Evolutionary conservation across 2,797 vertebrate genomes (phyloP), one percentile per base, ranked within the genome.

Genomic region (Coregonus ussuriensis): DNA sequence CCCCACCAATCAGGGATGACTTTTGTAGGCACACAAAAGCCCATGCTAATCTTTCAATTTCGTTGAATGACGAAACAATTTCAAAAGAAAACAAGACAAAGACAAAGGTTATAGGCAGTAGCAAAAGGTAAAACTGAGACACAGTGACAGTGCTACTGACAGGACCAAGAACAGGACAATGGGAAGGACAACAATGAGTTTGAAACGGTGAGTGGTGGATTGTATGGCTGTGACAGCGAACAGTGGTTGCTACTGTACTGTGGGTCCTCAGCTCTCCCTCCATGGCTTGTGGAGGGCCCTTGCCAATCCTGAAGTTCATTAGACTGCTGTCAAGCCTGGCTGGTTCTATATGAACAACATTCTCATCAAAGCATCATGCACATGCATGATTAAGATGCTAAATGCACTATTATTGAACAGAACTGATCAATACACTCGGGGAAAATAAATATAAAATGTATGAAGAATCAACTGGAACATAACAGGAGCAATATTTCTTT

Each of bases 21-120:
- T 88, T 91, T 89, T 89, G 86, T 90, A 87, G 88, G 86, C 89
- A 89, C 89, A 91, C 85, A 83, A 92, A 92, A 91, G 89, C 89
- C 87, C 84, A 77, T 83, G 91, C 90, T 92, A 91, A 92, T 93
- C 91, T 90, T 91, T 91, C 90, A 90, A 86, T 94, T 93, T 92
- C 82, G 86, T 77, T 76, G 77, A 81, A 87, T 83, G 88, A 89
- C 84, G 88, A 91, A 91, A 91, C 89, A 89, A 91, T 92, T 89
- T 90, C 88, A 47, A 90, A 84, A 63, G 84, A 83, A 47, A 47
- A 47, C 41, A 13, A 47, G 41, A 47, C 41, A 11, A 47, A 47
- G 41, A 11, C 2, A 47, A 47, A 47, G 9, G 9, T 13, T 9
- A 47, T 79, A 83, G 85, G 80, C 81, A 84, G 85, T 82, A 83